A percentile compares a stretch with the other conserved stretches of the same genome.
phyloP scores from a whole-genome alignment of 2,888 invertebrate species.

The Drosophila neotestacea region DNA sequence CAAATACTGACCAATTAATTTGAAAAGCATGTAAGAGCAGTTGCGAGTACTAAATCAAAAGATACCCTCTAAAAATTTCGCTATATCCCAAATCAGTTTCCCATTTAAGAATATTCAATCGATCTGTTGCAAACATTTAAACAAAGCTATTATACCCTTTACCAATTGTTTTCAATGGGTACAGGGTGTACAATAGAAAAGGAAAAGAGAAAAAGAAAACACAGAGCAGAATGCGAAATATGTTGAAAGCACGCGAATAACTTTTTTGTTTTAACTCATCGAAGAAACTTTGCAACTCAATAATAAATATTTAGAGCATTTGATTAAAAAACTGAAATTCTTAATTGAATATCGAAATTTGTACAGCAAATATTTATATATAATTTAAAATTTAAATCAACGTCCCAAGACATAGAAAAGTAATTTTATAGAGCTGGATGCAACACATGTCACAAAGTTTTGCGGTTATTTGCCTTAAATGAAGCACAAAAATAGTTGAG shows the following conservation, averaged over 20 bases:
- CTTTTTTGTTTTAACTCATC: slow-evolving; percentile 5
- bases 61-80: neutral
- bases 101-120: too few relatives aligned
- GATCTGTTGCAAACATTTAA: neutral
- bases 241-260: slow-evolving; percentile 28
- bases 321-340: too few relatives aligned
- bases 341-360: neutral
- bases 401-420: neutral
- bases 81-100: too few relatives aligned
- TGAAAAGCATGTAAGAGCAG: slow-evolving; percentile 37
- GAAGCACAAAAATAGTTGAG: slow-evolving; percentile 66
- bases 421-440: neutral
- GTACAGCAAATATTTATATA: neutral
- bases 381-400: slow-evolving; percentile 16
- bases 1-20: slow-evolving; percentile 74
- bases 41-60: neutral
- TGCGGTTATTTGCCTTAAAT: slow-evolving; percentile 42
- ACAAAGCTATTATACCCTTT: neutral
- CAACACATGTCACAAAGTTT: slow-evolving; percentile 16
- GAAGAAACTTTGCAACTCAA: slow-evolving; percentile 14
- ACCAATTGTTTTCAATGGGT: neutral
- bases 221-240: slow-evolving; percentile 17
- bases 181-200: slow-evolving; percentile 6
- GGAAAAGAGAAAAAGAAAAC: slow-evolving; percentile 11
- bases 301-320: slow-evolving; percentile 23